Percentiles rank a stretch among this genome's conserved stretches.
These are phyloP conservation scores for Leucophenga montana DNA, from an alignment of 2,888 invertebrate genomes.

Conservation along the genomic window DNA sequence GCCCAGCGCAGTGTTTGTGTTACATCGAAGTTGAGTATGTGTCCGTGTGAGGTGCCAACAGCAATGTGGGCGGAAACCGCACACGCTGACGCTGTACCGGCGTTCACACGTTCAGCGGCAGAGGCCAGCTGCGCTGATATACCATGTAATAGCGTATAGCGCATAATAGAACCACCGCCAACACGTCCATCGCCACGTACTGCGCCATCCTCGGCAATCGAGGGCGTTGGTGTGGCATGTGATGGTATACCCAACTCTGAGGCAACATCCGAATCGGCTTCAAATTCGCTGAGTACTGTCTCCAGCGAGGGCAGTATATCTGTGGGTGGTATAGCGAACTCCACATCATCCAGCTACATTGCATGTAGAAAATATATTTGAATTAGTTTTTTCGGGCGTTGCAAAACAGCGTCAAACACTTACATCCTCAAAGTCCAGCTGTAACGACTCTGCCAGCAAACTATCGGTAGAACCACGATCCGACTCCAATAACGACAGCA, in stretches of 20 bases:
- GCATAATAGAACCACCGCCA: slow-evolving; percentile 78
- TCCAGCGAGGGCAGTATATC: slow-evolving; percentile 85
- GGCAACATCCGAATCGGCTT: slow-evolving; percentile 78
- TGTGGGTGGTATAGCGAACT: slow-evolving; percentile 86
- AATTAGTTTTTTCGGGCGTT: not conserved
- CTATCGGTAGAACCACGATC: slow-evolving; percentile 82
- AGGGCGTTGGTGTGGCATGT: slow-evolving; percentile 73
- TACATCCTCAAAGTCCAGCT: slow-evolving; percentile 82
- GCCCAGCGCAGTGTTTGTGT: slow-evolving; percentile 94
- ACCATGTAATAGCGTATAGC: slow-evolving; percentile 88
- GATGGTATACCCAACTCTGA: slow-evolving; percentile 67
- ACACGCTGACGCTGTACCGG: slow-evolving; percentile 90
- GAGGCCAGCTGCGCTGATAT: slow-evolving; percentile 91
- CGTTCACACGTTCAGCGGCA: slow-evolving; percentile 90
- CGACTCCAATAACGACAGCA: slow-evolving; percentile 76
- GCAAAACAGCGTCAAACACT: slow-evolving; percentile 22
- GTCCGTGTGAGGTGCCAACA: slow-evolving; percentile 96
- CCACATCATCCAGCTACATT: slow-evolving; percentile 86
- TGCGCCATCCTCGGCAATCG: slow-evolving; percentile 64
- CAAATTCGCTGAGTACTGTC: slow-evolving; percentile 85
- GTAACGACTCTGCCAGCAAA: slow-evolving; percentile 75
- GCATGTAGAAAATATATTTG: slow-evolving; percentile 41
- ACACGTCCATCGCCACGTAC: slow-evolving; percentile 73
- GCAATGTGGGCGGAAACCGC: slow-evolving; percentile 87
- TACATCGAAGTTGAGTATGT: slow-evolving; percentile 88